Conservation (phyloP, 2,797 vertebrate genomes). For the Paramormyrops hopkinsi region DNA sequence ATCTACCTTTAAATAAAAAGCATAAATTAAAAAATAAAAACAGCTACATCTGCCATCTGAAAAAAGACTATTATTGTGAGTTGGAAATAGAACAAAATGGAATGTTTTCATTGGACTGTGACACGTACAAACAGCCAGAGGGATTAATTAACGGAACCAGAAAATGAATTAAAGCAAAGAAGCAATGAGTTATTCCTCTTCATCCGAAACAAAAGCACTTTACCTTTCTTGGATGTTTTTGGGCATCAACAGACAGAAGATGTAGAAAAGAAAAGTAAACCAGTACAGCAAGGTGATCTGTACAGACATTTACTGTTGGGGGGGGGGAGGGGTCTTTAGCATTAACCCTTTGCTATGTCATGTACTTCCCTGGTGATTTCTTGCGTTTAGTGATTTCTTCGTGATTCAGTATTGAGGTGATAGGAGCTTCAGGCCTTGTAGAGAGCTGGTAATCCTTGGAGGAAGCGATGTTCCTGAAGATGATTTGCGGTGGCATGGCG, state of each 20-base stretch:
- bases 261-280: neutral
- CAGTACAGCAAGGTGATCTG: neutral
- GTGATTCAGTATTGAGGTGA: neutral
- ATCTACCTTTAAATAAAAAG: neutral
- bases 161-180: neutral
- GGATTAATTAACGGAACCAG: neutral
- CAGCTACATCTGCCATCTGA: neutral
- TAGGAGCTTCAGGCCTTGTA: neutral
- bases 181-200: neutral
- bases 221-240: neutral
- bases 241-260: neutral
- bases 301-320: neutral
- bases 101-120: neutral
- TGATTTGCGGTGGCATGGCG: neutral
- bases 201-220: neutral
- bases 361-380: neutral
- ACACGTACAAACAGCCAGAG: neutral
- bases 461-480: neutral
- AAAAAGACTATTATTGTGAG: neutral
- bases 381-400: neutral
- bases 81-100: neutral
- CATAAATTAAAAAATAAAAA: neutral
- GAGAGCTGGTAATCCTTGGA: neutral
- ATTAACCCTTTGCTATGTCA: neutral
- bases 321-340: neutral